Base-by-base conservation (phyloP, 1,140 invertebrate species). In the Lucilia sericata region DNA sequence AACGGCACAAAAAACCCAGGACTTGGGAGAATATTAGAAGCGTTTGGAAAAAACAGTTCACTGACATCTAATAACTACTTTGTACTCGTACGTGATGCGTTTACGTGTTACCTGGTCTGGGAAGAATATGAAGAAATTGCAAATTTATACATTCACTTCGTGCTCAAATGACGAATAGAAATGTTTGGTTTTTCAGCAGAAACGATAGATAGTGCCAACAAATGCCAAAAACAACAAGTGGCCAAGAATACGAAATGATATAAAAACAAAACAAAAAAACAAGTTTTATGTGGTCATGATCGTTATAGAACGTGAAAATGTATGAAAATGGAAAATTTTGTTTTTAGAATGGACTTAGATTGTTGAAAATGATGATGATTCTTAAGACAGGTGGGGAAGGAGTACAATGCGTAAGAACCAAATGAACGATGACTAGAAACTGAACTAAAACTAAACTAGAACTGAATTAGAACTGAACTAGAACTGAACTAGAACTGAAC, bases 221-320 rank as follows among this genome's bases (percentile, higher is more conserved):
- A 70, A 70, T 10, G 21, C 19, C 7, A 70, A 70, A 70, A 21
- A 21, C 19, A 70, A 25, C n/a, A 70, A 70, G 65, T 21, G 51
- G 51, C 51, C 12, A 70, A 70, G 65, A 70, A 70, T 12, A 70
- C n/a, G 19, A 21, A 30, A 30, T 30, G 25, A 30, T 30, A 30
- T 30, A 2, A 30, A 30, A 3, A 3, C 25, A 30, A 70, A 13
- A 7, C 5, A 70, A 10, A 21, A 25, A 25, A 70, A 70, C 65
- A 70, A 70, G 65, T 70, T 70, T n/a, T 70, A 70, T 70, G 25
- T 70, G 65, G 65, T 70, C 65, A 70, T 70, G 65, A 70, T 70
- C 19, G 19, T 70, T 12, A 70, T n/a, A 60, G 42, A 42, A 42
- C 42, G 42, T 55, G 51, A 55, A 55, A 55, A 55, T 55, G 51